A percentile compares a stretch with the other conserved stretches of the same genome.
These are phyloP conservation scores for Leptarthrus brevirostris DNA, from an alignment of 2,888 invertebrate genomes.

Conservation along the genomic window DNA sequence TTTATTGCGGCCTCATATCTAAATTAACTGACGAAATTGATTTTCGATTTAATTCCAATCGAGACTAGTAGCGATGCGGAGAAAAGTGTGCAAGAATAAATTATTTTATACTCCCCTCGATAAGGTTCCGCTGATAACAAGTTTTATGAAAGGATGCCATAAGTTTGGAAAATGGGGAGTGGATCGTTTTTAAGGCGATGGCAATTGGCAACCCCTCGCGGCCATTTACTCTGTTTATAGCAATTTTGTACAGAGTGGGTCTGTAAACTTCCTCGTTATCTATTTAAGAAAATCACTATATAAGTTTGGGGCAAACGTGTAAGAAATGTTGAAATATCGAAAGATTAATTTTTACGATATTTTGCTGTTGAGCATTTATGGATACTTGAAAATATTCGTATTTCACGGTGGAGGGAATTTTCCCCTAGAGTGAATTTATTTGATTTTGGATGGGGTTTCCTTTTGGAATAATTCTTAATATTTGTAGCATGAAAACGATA, in stretches of 20 bases:
- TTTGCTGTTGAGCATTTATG: background rate
- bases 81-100: slow-evolving; percentile 29
- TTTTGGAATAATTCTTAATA: too few species aligned
- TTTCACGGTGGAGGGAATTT: too few species aligned
- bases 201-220: background rate
- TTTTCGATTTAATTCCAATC: slow-evolving; percentile 51
- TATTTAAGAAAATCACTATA: background rate
- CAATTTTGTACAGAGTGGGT: background rate
- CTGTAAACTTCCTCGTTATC: slow-evolving; percentile 13
- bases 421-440: too few species aligned
- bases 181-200: background rate
- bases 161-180: slow-evolving; percentile 35
- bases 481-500: too few species aligned
- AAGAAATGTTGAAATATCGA: background rate
- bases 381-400: too few species aligned
- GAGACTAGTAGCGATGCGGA: background rate
- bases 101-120: slow-evolving; percentile 22
- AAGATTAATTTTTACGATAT: background rate
- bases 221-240: slow-evolving; percentile 24
- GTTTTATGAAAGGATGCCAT: slow-evolving; percentile 41
- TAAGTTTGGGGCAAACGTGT: background rate
- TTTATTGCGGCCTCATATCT: slow-evolving; percentile 50
- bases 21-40: slow-evolving; percentile 51
- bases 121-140: slow-evolving; percentile 33
- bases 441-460: too few species aligned